A percentile compares a stretch with the other conserved stretches of the same genome.
Conservation (phyloP, 2,888 invertebrate species). For the Germaria angustata region DNA sequence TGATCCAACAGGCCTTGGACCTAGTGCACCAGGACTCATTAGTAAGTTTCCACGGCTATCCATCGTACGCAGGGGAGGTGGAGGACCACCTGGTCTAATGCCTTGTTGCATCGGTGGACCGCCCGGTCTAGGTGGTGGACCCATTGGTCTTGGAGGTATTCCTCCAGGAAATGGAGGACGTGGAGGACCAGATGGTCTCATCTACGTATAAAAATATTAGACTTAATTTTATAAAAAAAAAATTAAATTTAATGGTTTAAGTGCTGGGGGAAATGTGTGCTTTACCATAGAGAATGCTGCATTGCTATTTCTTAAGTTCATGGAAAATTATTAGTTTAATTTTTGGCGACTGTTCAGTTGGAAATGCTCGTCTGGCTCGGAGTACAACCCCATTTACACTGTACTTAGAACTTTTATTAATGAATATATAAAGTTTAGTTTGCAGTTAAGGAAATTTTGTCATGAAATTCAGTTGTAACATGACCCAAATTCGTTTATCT, state of each 20-base stretch:
- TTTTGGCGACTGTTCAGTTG: background rate
- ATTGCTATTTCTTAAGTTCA: background rate
- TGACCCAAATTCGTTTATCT: slow-evolving; percentile 75
- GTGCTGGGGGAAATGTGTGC: slow-evolving; percentile 2
- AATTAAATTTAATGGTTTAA: background rate
- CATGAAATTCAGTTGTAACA: slow-evolving; percentile 77
- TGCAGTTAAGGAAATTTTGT: slow-evolving; percentile 75
- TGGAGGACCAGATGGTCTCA: slow-evolving; percentile 73
- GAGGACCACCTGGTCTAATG: slow-evolving; percentile 72
- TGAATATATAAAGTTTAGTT: slow-evolving; percentile 50
- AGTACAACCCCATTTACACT: background rate
- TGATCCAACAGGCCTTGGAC: slow-evolving; percentile 68
- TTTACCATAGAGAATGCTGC: background rate
- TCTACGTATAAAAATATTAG: slow-evolving; percentile 68
- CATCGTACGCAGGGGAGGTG: slow-evolving; percentile 78
- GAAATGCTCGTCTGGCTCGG: background rate
- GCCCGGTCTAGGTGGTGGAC: slow-evolving; percentile 72
- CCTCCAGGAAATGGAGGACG: slow-evolving; percentile 75
- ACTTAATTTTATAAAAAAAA: background rate
- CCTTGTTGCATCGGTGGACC: slow-evolving; percentile 74
- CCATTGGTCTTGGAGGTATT: slow-evolving; percentile 75
- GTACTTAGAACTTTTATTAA: background rate
- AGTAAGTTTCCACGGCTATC: slow-evolving; percentile 81
- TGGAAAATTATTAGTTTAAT: background rate
- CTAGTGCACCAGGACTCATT: slow-evolving; percentile 72